These are phyloP conservation scores for Cyclina sinensis DNA, from an alignment of 1,140 invertebrate species.

Conservation along the genomic window DNA sequence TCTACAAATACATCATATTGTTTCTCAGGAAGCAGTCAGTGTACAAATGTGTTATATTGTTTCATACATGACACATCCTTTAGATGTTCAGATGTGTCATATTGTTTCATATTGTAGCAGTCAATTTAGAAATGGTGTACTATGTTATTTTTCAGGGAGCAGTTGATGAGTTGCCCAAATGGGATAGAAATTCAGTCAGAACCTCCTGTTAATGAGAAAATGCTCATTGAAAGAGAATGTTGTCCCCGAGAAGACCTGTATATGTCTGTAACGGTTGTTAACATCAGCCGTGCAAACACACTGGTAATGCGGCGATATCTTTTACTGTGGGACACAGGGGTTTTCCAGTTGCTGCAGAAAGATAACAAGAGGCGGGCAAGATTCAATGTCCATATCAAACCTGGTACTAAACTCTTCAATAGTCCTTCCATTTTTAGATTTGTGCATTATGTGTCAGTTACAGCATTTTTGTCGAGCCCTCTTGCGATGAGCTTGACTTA, in stretches of 20 bases:
- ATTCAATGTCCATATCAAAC: not conserved
- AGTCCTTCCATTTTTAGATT: not conserved
- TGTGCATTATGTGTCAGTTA: too few relatives aligned
- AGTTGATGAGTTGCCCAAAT: not conserved
- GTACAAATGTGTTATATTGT: too few relatives aligned
- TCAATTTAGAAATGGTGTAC: too few relatives aligned
- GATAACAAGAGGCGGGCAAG: not conserved
- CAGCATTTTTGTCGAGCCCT: too few relatives aligned
- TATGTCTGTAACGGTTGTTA: constrained; percentile 13
- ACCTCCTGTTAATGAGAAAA: not conserved
- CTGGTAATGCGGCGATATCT: constrained; percentile 8
- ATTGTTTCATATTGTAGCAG: too few relatives aligned
- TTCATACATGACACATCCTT: too few relatives aligned
- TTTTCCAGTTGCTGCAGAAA: not conserved
- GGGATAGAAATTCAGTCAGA: constrained; percentile 16
- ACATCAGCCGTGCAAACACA: not conserved
- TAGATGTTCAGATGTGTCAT: too few relatives aligned
- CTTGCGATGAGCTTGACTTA: too few relatives aligned
- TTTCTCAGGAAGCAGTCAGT: too few relatives aligned
- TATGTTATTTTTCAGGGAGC: constrained; percentile 17
- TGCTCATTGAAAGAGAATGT: constrained; percentile 21
- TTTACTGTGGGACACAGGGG: constrained; percentile 45
- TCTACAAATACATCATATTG: too few relatives aligned
- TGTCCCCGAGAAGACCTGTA: not conserved
- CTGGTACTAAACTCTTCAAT: not conserved